Evolutionary conservation across 2,797 vertebrate genomes (phyloP), one percentile per base, ranked within the genome.

Genomic region (Buphagus erythrorhynchus): DNA sequence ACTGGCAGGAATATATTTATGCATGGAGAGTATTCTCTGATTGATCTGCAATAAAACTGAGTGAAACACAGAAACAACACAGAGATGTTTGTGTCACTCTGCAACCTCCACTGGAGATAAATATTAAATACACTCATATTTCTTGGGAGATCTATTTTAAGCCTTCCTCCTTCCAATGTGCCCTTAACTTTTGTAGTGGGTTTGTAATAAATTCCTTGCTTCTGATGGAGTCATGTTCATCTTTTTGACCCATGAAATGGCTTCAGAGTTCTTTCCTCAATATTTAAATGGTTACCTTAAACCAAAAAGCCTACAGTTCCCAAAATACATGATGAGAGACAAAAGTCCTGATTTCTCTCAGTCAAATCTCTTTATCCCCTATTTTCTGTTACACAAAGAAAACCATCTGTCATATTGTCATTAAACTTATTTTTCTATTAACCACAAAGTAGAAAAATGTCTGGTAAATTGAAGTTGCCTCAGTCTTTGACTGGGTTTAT

Each of bases 1-100:
- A 55, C 59, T 79, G 62, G 4, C 71, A 79, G 52, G 52, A 74
- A 89, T 94, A 58, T 85, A 95, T 94, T 93, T 95, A 92, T 90
- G 80, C 86, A 85, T 59, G 42, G 57, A 71, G 48, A 33, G 21
- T 48, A 46, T 76, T 79, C 63, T 3, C 8, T 94, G 94, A 93
- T 84, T 91, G 83, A 95, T 96, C 71, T 71, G 35, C 80, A 90
- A 19, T 85, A 90, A 90, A 90, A 92, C 24, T 63, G 71, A 88
- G 31, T 31, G 74, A 94, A 92, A 90, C 77, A 82, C 24, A 92
- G 74, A 78, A 94, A 82, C 62, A 87, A 88, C 45, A 79, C 48
- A 43, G 33, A 81, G 33, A 59, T 55, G 49, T 82, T 94, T 88
- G 67, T 82, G 54, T 85, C 80, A 15, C 29, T 81, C 31, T 55